phyloP scores from a whole-genome alignment of 2,888 invertebrate genomes.

The Leptopilina myrica region DNA sequence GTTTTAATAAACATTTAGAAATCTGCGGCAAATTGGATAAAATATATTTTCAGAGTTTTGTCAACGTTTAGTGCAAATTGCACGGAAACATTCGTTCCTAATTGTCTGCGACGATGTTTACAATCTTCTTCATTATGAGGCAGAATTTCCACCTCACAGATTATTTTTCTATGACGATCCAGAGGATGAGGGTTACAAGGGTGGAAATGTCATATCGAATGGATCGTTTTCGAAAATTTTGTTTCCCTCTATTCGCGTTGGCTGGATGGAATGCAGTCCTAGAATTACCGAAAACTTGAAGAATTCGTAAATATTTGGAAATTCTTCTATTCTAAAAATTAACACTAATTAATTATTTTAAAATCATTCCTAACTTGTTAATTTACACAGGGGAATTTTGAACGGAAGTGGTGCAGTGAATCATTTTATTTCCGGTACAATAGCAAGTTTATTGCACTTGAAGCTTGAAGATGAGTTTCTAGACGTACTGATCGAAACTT shows the following conservation, averaged over 20 bases:
- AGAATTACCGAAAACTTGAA: conserved; percentile 74
- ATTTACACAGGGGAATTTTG: conserved; percentile 76
- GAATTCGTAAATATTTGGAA: conserved; percentile 68
- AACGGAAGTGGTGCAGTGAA: conserved; percentile 81
- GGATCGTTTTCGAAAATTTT: conserved; percentile 83
- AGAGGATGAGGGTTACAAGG: conserved; percentile 73
- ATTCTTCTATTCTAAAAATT: too few relatives aligned
- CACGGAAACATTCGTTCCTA: conserved; percentile 76
- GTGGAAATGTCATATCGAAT: conserved; percentile 81
- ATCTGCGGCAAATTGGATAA: background rate
- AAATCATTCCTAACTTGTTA: background rate
- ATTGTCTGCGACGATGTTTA: conserved; percentile 83
- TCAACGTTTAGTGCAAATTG: conserved; percentile 75
- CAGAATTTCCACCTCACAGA: conserved; percentile 76
- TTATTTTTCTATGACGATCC: conserved; percentile 78
- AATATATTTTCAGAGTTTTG: conserved; percentile 70
- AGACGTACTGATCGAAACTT: conserved; percentile 48
- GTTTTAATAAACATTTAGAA: too few relatives aligned
- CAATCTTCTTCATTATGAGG: conserved; percentile 79
- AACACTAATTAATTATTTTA: too few relatives aligned
- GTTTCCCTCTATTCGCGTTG: conserved; percentile 81
- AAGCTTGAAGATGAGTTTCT: conserved; percentile 78
- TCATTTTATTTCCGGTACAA: conserved; percentile 79
- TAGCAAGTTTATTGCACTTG: conserved; percentile 79
- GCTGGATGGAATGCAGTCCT: conserved; percentile 81